A percentile compares a stretch with the other conserved stretches of the same genome.
Conservation (phyloP, 2,113 vertebrate species). For the Malaclemys terrapin region DNA sequence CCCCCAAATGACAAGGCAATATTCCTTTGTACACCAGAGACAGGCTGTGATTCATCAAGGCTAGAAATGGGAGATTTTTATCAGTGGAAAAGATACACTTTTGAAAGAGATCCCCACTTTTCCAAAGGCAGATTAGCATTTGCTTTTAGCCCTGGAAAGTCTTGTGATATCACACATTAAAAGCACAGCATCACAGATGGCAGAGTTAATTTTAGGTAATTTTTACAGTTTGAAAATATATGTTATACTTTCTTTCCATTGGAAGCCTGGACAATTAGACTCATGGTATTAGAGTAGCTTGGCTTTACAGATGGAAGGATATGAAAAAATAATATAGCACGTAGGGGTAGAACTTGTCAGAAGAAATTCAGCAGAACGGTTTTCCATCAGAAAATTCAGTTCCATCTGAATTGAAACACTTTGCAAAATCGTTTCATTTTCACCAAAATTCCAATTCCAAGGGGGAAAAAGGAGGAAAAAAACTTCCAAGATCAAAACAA, state of each 20-base stretch:
- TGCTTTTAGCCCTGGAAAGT: neutral
- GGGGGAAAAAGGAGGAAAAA: neutral
- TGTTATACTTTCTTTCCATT: neutral
- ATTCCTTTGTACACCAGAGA: neutral
- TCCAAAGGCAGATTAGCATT: neutral
- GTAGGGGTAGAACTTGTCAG: neutral
- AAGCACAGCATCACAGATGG: neutral
- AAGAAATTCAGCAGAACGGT: neutral
- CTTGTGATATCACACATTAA: neutral
- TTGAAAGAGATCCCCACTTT: neutral
- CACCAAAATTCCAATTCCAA: neutral
- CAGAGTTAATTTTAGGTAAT: neutral
- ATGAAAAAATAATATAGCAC: neutral
- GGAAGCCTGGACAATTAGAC: neutral
- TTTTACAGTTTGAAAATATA: neutral
- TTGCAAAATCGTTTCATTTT: neutral
- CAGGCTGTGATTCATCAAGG: neutral
- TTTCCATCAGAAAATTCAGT: neutral
- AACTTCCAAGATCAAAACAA: rapidly evolving
- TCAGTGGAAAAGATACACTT: neutral
- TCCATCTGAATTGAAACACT: neutral
- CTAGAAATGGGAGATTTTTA: neutral
- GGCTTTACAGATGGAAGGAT: neutral
- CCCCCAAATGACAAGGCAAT: neutral
- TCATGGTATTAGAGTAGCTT: neutral